A percentile compares a stretch with the other conserved stretches of the same genome.
phyloP scores from a whole-genome alignment of 2,797 vertebrate species.

The Rhincodon typus region DNA sequence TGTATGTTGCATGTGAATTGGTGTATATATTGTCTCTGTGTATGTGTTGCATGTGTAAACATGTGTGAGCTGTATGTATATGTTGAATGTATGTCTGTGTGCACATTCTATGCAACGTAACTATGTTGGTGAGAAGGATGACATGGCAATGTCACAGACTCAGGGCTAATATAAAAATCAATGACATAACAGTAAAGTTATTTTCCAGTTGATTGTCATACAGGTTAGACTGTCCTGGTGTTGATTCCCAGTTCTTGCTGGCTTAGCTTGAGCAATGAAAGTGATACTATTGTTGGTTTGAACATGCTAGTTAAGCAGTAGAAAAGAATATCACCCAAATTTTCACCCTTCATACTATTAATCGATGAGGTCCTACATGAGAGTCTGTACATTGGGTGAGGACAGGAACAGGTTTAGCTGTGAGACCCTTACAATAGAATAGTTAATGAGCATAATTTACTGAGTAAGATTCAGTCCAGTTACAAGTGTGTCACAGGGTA shows the following conservation, averaged over 20 bases:
- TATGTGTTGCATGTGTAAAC: background rate
- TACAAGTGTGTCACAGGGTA: background rate
- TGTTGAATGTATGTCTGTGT: background rate
- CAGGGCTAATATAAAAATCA: background rate
- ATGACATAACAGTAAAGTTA: background rate
- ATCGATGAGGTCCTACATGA: background rate
- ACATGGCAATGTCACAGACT: background rate
- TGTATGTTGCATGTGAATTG: background rate
- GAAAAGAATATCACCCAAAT: background rate
- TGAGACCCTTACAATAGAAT: background rate
- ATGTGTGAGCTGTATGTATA: background rate
- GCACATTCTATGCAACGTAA: too few species aligned
- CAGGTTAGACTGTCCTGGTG: background rate
- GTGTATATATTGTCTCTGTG: background rate
- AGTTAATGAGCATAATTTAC: background rate
- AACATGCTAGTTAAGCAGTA: background rate
- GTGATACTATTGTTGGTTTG: background rate
- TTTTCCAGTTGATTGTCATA: background rate
- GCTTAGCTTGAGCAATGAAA: background rate
- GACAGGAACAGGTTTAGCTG: background rate
- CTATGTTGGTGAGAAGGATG: background rate
- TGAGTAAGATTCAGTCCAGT: background rate
- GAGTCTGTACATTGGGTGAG: background rate
- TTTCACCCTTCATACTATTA: background rate
- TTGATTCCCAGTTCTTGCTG: background rate